A percentile compares a stretch with the other conserved stretches of the same genome.
These are phyloP conservation scores for Mesochorus sp. DNA, from an alignment of 2,888 invertebrate genomes.

Conservation along the genomic window DNA sequence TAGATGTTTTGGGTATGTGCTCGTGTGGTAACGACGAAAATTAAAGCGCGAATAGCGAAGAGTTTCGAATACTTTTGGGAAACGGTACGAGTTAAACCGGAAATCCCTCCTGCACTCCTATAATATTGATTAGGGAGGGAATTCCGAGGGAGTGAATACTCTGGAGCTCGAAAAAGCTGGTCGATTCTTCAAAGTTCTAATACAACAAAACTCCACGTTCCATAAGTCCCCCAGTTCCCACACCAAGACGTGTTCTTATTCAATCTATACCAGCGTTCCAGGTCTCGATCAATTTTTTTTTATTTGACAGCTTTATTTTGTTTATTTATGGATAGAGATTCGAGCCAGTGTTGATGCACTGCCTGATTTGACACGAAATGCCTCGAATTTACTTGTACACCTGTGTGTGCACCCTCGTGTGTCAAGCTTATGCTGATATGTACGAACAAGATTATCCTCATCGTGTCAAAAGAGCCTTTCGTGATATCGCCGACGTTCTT, in stretches of 20 bases:
- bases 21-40: not conserved
- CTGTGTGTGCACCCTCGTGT: not conserved
- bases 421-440: too few species aligned
- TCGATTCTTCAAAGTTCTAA: conserved; percentile 14
- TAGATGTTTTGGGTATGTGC: not conserved
- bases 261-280: not conserved
- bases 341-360: not conserved
- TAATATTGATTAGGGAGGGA: conserved; percentile 47
- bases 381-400: not conserved
- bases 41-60: conserved; percentile 20
- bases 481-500: conserved; percentile 60
- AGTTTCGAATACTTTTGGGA: conserved; percentile 52
- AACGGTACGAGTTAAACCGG: conserved; percentile 38
- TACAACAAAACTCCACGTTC: too few species aligned
- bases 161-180: conserved; percentile 27
- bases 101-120: conserved; percentile 32
- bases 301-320: not conserved
- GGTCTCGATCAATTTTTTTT: not conserved
- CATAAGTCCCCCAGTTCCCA: too few species aligned
- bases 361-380: not conserved
- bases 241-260: too few species aligned
- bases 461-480: conserved; percentile 53
- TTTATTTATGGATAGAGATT: not conserved
- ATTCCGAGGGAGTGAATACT: conserved; percentile 5
- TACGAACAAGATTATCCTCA: conserved; percentile 32